Base-by-base conservation (phyloP, 1,140 invertebrate genomes). In the Zaprionus nigranus region DNA sequence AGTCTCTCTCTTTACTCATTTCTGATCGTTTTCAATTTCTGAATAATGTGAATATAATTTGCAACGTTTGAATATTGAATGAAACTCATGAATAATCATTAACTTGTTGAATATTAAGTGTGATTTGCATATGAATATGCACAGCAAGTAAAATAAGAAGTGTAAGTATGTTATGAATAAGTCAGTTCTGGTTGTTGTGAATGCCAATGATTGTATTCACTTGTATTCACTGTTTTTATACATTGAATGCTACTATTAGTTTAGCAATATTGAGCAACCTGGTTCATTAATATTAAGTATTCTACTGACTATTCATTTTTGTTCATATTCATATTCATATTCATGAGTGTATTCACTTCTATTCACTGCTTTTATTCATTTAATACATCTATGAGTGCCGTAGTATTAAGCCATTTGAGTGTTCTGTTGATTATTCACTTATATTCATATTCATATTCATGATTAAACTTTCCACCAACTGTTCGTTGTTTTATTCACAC, bases 21-120 rank as follows among this genome's bases (percentile, higher is more conserved):
- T 5, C 20, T 24, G 22, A 22, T 51, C 20, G 46, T 12, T 9
- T 22, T 51, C 11, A 11, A 1, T 12, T 9, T 54, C 9, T 24
- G 26, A 56, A 56, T 56, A 56, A 56, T 56, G 12, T 56, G 53
- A 56, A 56, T 56, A 30, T 30, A 26, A 28, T 56, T 56, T 28
- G 53, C 24, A 24, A 11, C n/a, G 12, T 30, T 15, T 56, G 15
- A 15, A 56, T 56, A 12, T 15, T 28, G 22, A 28, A 56, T 28
- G 9, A 9, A 11, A 34, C 30, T 34, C 3, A 3, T 34, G 30
- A 34, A 34, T 34, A 34, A 34, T 3, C 9, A 34, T 34, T 0
- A 34, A 34, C 30, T 34, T 9, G 0, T 34, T 34, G 9, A 11
- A 11, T 11, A 9, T 34, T 11, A 11, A 11, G 30, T 34, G 30